A percentile compares a stretch with the other conserved stretches of the same genome.
These are phyloP conservation scores for Formicarius rufipectus DNA, from an alignment of 2,113 vertebrate genomes.

Conservation along the genomic window DNA sequence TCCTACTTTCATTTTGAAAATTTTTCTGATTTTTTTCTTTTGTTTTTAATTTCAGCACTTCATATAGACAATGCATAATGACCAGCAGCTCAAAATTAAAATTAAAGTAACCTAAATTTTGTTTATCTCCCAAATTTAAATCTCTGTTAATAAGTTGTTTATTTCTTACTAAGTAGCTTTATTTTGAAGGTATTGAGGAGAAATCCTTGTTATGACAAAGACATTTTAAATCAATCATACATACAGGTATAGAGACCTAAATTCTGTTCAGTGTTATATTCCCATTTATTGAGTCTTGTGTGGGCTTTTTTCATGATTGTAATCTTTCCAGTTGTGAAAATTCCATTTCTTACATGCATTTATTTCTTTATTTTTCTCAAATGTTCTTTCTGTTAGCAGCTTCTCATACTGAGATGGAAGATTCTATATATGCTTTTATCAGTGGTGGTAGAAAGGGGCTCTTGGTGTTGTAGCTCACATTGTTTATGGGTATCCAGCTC, in stretches of 20 bases:
- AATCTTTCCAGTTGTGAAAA: not conserved
- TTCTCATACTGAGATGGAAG: not conserved
- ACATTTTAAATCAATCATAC: not conserved
- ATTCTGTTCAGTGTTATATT: not conserved
- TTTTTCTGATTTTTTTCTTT: not conserved
- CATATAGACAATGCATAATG: not conserved
- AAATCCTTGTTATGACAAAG: not conserved
- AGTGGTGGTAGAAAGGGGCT: not conserved
- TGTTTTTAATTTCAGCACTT: not conserved
- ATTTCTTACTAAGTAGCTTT: not conserved
- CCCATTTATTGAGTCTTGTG: not conserved
- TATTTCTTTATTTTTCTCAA: not conserved
- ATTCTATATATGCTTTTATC: not conserved
- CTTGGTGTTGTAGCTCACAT: not conserved
- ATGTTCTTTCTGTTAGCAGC: not conserved
- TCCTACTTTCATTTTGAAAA: not conserved
- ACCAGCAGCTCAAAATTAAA: not conserved
- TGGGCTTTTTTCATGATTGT: not conserved
- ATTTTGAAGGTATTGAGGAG: not conserved
- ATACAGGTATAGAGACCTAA: not conserved
- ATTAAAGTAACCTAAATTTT: not conserved
- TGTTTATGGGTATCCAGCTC: not conserved
- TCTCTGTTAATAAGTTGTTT: not conserved
- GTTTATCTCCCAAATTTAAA: not conserved
- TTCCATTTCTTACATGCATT: not conserved